Evolutionary conservation across 1,140 invertebrate species (phyloP).

Genomic region (Pseudachorutes palmiensis): DNA sequence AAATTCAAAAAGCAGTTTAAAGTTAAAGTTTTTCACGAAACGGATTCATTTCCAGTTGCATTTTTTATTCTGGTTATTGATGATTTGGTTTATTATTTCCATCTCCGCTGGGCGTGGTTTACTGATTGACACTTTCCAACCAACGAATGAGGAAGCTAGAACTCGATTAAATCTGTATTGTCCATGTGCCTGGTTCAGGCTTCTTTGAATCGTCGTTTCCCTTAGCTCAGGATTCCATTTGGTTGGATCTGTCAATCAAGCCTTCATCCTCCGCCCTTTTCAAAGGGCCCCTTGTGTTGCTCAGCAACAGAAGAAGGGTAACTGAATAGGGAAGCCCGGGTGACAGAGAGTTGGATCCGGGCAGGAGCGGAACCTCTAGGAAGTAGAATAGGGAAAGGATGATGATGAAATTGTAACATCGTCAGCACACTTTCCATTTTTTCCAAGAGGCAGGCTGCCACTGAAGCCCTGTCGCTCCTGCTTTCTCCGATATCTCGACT

Average conservation of each 20-base stretch:
- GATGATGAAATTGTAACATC: slow-evolving; percentile 9
- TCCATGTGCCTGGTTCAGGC: too few species aligned
- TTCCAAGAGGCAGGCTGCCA: neutral
- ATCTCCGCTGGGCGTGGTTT: slow-evolving; percentile 29
- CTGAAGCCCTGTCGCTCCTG: neutral
- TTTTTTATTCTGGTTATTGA: too few species aligned
- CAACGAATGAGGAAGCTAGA: neutral
- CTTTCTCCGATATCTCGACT: neutral
- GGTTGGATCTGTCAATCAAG: too few species aligned
- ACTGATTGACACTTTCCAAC: slow-evolving; percentile 29
- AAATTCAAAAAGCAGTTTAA: too few species aligned
- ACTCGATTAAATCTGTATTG: too few species aligned
- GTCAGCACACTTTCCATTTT: slow-evolving; percentile 28
- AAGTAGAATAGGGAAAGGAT: neutral
- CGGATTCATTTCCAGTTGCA: neutral
- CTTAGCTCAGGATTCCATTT: too few species aligned
- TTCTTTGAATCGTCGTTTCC: too few species aligned
- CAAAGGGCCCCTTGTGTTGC: too few species aligned
- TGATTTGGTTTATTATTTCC: neutral
- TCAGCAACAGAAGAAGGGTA: neutral
- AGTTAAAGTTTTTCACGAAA: neutral
- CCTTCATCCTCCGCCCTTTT: too few species aligned
- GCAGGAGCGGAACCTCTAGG: neutral
- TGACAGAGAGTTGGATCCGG: neutral
- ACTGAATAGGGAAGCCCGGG: neutral